Base-by-base conservation (phyloP, 2,797 vertebrate genomes). In the Spinus olivaceus region DNA sequence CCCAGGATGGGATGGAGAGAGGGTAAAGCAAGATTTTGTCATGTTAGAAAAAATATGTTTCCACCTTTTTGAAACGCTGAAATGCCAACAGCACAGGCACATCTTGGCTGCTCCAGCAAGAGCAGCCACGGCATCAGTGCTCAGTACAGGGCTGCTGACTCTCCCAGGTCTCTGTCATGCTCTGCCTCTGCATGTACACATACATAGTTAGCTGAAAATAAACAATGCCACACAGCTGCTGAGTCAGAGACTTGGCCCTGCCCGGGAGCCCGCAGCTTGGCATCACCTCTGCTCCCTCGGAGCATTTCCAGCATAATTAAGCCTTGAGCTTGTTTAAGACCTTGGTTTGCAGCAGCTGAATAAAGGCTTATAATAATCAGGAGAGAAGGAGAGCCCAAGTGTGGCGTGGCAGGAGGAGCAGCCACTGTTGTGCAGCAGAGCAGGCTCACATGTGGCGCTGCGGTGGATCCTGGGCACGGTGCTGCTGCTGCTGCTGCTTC, bases 241-340 rank as follows among this genome's bases (percentile, higher is more conserved):
- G 84, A 92, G 76, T 92, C 76, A 91, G 95, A 46, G 41, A 11
- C 67, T 49, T 56, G 57, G 66, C 54, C 35, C 21, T 20, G 3
- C 44, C 44, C 0, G 0, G 12, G 32, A 90, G 20, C 47, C 82
- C 13, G 1, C 42, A 88, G 59, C 39, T 90, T 93, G 90, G 83
- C 88, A 70, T 69, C 76, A 54, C 88, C 64, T 65, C 83, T 61
- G 6, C 23, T 84, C 70, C 80, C n/a, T 95, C 14, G 0, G 47
- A 63, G 53, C 49, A 79, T 73, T 88, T 92, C 60, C 73, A 94
- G 78, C 24, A 16, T 78, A 78, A 86, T 78, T 93, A 76, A 92
- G 79, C 67, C 53, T 87, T 77, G 33, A 82, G 27, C 67, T 91
- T 87, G 67, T 78, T 93, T 80, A 81, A 90, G 81, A 82, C 81